These are phyloP conservation scores for Halcyon leucocephala DNA, from an alignment of 2,797 vertebrate genomes.

Conservation along the genomic window DNA sequence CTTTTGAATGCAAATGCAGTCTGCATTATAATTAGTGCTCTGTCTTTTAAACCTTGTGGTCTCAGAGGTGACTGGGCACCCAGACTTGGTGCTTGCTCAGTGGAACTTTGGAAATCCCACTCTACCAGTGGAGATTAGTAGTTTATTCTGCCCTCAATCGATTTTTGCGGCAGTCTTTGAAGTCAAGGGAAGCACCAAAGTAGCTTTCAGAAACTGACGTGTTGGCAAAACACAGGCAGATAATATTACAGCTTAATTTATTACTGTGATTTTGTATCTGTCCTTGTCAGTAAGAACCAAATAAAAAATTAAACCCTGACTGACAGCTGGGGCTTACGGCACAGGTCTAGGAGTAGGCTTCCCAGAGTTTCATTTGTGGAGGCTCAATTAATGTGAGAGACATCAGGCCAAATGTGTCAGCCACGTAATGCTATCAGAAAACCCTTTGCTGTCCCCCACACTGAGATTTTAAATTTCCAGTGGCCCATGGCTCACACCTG, in stretches of 20 bases:
- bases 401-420: neutral
- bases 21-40: constrained; percentile 26
- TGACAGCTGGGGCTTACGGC: neutral
- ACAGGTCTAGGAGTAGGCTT: neutral
- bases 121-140: neutral
- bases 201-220: neutral
- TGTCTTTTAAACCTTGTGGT: constrained; percentile 31
- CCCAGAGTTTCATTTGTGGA: neutral
- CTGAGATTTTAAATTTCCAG: neutral
- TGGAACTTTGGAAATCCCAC: constrained; percentile 34
- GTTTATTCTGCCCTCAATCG: neutral
- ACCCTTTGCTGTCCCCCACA: neutral
- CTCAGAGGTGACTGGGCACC: constrained; percentile 36
- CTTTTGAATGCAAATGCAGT: constrained; percentile 56
- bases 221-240: neutral
- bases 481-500: neutral
- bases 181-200: constrained; percentile 4
- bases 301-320: neutral
- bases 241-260: neutral
- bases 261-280: neutral
- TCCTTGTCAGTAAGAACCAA: neutral
- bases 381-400: neutral
- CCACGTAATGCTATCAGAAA: neutral
- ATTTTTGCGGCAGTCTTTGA: constrained; percentile 3
- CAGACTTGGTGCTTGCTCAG: constrained; percentile 8